Conservation (phyloP, 2,113 vertebrate species). For the Podarcis muralis region DNA sequence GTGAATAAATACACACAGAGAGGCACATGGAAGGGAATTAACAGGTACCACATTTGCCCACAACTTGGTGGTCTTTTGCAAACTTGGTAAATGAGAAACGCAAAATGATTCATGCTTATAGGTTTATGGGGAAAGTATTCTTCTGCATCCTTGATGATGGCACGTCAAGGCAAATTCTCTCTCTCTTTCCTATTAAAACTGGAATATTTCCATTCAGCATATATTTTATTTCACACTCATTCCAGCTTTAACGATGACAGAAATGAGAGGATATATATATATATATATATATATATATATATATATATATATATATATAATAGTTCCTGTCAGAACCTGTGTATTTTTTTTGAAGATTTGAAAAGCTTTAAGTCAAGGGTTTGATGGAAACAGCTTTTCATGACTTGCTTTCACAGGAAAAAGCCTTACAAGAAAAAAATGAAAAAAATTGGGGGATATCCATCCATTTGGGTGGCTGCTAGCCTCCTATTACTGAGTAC, state of each 20-base stretch:
- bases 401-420: constrained; percentile 39
- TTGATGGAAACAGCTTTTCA: constrained; percentile 46
- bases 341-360: constrained; percentile 44
- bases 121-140: background rate
- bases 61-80: background rate
- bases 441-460: background rate
- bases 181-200: background rate
- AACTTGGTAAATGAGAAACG: constrained; percentile 23
- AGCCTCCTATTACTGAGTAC: background rate
- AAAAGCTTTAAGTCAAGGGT: constrained; percentile 42
- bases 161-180: background rate
- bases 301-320: no score
- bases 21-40: background rate
- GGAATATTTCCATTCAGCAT: background rate
- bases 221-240: background rate
- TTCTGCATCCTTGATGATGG: constrained; percentile 15
- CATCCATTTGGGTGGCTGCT: constrained; percentile 1
- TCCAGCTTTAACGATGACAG: background rate
- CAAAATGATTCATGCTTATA: constrained; percentile 24
- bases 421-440: background rate
- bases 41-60: background rate
- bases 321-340: constrained; percentile 40
- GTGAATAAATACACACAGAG: background rate
- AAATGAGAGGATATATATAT: background rate
- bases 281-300: no score